Evolutionary conservation across 2,888 invertebrate genomes (phyloP), one percentile per base, ranked within the genome.

Genomic region (Aelia acuminata): DNA sequence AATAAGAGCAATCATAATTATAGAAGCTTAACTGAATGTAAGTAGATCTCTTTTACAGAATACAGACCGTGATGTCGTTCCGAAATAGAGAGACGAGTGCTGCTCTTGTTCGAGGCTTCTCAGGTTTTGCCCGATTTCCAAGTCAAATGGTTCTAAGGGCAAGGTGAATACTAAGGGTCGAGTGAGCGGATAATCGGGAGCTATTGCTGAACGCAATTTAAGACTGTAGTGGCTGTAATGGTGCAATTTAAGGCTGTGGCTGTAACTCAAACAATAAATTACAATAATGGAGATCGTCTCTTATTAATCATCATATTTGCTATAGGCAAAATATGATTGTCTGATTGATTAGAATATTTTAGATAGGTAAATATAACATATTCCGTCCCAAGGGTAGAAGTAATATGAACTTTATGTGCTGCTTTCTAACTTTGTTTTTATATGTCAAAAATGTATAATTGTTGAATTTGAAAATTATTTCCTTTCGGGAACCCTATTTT

Each of bases 41-140:
- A 43, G 43, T 7, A 43, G 43, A 63, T 10, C 31, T 31, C 31
- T 13, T 3, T 13, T 31, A 2, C 31, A 5, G 3, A 63, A 63
- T 8, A 31, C 18, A 63, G 2, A 1, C 63, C 15, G 18, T 31
- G 63, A 63, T 31, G 63, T 31, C 31, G 31, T 63, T 18, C 63
- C 18, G 7, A 63, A 63, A 4, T 31, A 18, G 31, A 31, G 31
- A 31, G 63, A 31, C 63, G 1, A 63, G 63, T 63, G 15, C 63
- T 31, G 31, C 31, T 63, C 18, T 63, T 31, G 63, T 63, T 31
- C 18, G 15, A 18, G 63, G 31, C 31, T 18, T 18, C 63, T 63
- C 63, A 63, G 63, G 63, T 63, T 63, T 63, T 63, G 63, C 63
- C 15, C 31, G 31, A 63, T 63, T 63, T 63, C 63, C 63, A 63